Percentiles rank a stretch among this genome's conserved stretches.
phyloP scores from a whole-genome alignment of 2,113 vertebrate genomes.

The Synchiropus splendidus region DNA sequence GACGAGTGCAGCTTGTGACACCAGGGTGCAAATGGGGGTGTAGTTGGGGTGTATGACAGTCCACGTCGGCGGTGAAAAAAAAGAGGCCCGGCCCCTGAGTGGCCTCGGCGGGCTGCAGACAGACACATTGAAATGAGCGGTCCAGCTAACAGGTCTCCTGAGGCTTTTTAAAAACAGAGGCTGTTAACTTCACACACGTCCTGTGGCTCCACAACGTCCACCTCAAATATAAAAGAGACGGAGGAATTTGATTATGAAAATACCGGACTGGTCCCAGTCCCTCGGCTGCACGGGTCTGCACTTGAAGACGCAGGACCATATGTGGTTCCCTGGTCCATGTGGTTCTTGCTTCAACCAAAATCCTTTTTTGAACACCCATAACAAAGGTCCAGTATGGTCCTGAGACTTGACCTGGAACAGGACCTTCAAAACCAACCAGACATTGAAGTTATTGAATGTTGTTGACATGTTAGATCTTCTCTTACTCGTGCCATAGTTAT shows the following conservation, averaged over 20 bases:
- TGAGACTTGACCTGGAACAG: too few species aligned
- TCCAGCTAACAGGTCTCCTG: constrained; percentile 73
- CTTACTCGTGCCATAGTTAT: too few species aligned
- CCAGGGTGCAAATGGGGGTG: constrained; percentile 3
- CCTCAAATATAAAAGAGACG: constrained; percentile 1
- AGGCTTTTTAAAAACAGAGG: constrained; percentile 73
- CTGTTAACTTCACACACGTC: constrained; percentile 71
- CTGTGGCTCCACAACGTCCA: constrained; percentile 28
- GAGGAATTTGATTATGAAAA: constrained; percentile 1
- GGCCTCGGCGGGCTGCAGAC: constrained; percentile 65
- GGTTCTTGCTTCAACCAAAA: too few species aligned
- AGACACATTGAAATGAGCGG: constrained; percentile 76
- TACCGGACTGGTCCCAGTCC: too few species aligned
- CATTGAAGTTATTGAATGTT: too few species aligned
- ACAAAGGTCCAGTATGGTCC: too few species aligned
- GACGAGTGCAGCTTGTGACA: constrained; percentile 37
- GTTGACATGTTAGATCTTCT: too few species aligned
- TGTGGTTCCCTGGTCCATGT: too few species aligned
- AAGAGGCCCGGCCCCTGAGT: constrained; percentile 30
- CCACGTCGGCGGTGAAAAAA: constrained; percentile 11
- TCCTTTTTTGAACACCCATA: too few species aligned
- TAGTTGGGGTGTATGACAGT: constrained; percentile 21
- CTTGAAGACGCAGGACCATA: too few species aligned
- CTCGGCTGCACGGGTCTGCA: too few species aligned
- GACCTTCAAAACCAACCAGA: too few species aligned